These are phyloP conservation scores for Zingel zingel DNA, from an alignment of 2,113 vertebrate genomes.

Conservation along the genomic window DNA sequence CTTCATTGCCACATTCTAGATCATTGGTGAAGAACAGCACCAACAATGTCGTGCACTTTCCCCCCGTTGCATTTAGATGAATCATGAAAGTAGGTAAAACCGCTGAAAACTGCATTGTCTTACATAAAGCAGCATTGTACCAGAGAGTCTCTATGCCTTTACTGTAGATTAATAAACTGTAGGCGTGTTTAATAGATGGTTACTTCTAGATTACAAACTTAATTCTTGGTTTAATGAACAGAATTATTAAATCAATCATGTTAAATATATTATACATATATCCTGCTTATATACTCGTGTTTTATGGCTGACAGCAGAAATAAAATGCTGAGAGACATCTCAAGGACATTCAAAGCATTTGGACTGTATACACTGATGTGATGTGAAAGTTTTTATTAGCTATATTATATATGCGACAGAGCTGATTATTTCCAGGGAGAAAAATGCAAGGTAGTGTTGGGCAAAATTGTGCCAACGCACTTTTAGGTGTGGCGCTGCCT, in stretches of 20 bases:
- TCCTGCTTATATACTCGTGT: background rate
- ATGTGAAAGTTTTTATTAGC: background rate
- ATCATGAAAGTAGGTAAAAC: background rate
- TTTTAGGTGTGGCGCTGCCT: conserved; percentile 8
- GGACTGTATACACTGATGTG: background rate
- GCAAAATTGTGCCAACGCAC: conserved; percentile 19
- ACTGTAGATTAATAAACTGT: background rate
- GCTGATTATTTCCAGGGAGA: background rate
- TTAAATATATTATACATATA: background rate
- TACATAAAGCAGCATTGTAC: background rate
- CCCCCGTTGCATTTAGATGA: background rate
- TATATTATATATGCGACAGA: background rate
- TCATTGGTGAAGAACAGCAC: background rate
- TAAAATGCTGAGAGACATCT: background rate
- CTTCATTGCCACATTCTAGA: conserved; percentile 4
- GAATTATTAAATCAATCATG: background rate
- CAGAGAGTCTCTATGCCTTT: background rate
- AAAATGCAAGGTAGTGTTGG: background rate
- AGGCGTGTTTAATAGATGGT: background rate
- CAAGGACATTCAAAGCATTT: conserved; percentile 5
- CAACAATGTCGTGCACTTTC: background rate
- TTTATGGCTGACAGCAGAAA: background rate
- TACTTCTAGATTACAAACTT: background rate
- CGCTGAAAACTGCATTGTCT: background rate
- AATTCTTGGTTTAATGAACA: background rate